Evolutionary conservation across 2,888 invertebrate species (phyloP).

Genomic region (Drosophila emarginata): DNA sequence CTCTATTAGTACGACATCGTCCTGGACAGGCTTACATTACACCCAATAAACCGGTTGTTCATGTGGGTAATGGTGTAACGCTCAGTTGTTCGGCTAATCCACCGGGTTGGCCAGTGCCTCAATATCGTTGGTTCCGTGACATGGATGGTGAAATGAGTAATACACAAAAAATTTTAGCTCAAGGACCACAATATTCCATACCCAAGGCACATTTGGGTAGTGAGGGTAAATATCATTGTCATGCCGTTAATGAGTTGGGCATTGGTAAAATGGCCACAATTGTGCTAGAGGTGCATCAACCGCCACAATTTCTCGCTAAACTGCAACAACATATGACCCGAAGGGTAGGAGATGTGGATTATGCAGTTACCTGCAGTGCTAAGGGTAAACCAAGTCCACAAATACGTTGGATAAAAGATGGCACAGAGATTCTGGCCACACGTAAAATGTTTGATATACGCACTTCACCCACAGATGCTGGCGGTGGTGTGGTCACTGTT

Average conservation of each 20-base stretch:
- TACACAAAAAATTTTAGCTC: constrained; percentile 88
- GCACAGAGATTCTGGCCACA: constrained; percentile 89
- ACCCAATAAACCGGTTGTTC: constrained; percentile 92
- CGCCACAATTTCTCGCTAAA: constrained; percentile 92
- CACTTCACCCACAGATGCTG: constrained; percentile 87
- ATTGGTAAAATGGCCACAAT: constrained; percentile 93
- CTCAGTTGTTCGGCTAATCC: constrained; percentile 94
- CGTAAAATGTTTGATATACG: constrained; percentile 91
- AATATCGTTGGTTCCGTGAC: constrained; percentile 94
- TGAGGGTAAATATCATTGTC: constrained; percentile 95
- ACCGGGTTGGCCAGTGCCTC: constrained; percentile 95
- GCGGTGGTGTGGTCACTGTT: constrained; percentile 90
- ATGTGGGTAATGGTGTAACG: constrained; percentile 91
- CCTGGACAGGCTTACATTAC: constrained; percentile 92
- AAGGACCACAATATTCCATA: constrained; percentile 92
- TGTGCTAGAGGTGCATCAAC: constrained; percentile 92
- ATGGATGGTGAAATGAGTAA: constrained; percentile 84
- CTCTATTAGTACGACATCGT: constrained; percentile 92
- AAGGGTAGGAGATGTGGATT: constrained; percentile 90
- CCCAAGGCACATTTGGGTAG: constrained; percentile 92
- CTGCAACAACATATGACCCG: constrained; percentile 91
- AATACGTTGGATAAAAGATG: constrained; percentile 94
- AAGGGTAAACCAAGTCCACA: constrained; percentile 93
- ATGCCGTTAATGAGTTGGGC: constrained; percentile 94
- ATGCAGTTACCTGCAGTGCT: constrained; percentile 91